Conservation (phyloP, 2,797 vertebrate species). For the Pterois miles region DNA sequence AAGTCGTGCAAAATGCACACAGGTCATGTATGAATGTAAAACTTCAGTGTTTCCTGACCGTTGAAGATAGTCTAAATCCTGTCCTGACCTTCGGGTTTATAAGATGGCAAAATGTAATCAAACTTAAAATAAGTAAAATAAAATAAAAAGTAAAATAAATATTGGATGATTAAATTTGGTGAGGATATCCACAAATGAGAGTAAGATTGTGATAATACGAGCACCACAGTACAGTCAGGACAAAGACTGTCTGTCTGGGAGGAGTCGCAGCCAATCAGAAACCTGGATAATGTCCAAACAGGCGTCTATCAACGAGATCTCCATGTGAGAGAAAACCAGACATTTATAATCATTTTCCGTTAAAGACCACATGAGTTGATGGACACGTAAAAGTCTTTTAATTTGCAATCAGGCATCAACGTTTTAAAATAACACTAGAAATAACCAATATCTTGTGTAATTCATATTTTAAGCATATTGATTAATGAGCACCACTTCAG, state of each 20-base stretch:
- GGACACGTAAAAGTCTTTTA: neutral
- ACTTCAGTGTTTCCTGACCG: neutral
- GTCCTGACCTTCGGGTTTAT: neutral
- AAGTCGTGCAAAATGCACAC: neutral
- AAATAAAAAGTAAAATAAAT: neutral
- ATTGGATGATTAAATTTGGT: neutral
- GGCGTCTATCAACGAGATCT: neutral
- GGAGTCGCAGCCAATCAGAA: neutral
- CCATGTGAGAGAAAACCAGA: neutral
- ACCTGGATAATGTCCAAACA: neutral
- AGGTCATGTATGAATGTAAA: neutral
- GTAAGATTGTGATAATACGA: neutral
- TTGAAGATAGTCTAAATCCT: neutral
- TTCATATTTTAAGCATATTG: neutral
- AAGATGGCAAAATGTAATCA: neutral
- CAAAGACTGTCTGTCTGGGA: neutral
- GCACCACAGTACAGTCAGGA: neutral
- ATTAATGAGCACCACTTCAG: neutral
- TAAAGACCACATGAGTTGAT: neutral
- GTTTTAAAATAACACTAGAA: neutral
- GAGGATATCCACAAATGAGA: neutral
- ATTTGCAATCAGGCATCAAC: neutral
- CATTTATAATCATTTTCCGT: neutral
- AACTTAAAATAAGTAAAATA: neutral
- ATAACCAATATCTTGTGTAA: neutral